A percentile compares a stretch with the other conserved stretches of the same genome.
These are phyloP conservation scores for Ambastaia sidthimunki DNA, from an alignment of 2,797 vertebrate species.

Conservation along the genomic window DNA sequence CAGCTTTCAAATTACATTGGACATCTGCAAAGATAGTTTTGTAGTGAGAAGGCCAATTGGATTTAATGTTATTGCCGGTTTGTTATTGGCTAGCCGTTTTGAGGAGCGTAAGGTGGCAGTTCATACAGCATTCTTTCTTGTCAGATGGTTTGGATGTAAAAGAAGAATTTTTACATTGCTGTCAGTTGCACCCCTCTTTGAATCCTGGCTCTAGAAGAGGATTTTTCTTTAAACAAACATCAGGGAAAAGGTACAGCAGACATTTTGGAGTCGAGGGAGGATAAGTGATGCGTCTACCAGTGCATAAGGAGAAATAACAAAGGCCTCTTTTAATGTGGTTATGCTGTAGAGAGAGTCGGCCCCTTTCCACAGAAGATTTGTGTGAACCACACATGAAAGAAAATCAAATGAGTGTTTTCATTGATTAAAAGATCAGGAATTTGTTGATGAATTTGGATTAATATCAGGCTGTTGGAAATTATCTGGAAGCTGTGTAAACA, in stretches of 20 bases:
- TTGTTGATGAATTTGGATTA: conserved; percentile 34
- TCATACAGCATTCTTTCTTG: conserved; percentile 77
- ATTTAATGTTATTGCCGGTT: conserved; percentile 80
- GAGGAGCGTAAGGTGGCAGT: conserved; percentile 74
- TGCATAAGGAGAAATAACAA: conserved; percentile 75
- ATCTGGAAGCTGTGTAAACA: neutral
- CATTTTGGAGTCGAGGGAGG: conserved; percentile 76
- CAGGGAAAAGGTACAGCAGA: conserved; percentile 73
- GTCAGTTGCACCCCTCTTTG: conserved; percentile 67
- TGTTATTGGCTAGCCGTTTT: conserved; percentile 68
- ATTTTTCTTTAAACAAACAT: conserved; percentile 79
- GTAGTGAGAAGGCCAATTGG: conserved; percentile 75
- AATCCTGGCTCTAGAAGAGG: conserved; percentile 62
- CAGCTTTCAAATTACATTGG: conserved; percentile 84
- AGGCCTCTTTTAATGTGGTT: conserved; percentile 77
- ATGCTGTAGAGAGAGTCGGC: conserved; percentile 58
- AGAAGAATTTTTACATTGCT: conserved; percentile 76
- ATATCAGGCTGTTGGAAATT: conserved; percentile 2
- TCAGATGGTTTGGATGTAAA: conserved; percentile 83
- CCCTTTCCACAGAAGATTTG: conserved; percentile 17
- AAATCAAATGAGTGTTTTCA: neutral
- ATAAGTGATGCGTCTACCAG: conserved; percentile 85
- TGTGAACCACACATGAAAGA: conserved; percentile 26
- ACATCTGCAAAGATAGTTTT: conserved; percentile 82
- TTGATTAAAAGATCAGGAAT: conserved; percentile 33